Percentiles rank a stretch among this genome's conserved stretches.
phyloP scores from a whole-genome alignment of 2,797 vertebrate species.

The Coregonus suidteri region DNA sequence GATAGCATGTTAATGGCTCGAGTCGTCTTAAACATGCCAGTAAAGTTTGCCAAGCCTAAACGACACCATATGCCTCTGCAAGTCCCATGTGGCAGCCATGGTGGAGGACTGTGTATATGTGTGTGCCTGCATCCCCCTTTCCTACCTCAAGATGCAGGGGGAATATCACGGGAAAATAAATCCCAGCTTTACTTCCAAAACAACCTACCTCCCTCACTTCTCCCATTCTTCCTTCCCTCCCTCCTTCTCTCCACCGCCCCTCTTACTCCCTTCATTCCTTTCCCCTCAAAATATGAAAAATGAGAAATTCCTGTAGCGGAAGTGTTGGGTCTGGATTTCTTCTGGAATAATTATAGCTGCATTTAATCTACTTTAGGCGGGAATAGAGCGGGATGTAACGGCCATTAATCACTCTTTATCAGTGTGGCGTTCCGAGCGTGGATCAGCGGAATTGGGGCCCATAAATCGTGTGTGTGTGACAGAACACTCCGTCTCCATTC shows the following conservation, averaged over 20 bases:
- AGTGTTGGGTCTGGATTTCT: slow-evolving; percentile 60
- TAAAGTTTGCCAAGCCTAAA: slow-evolving; percentile 69
- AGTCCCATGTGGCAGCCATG: slow-evolving; percentile 30
- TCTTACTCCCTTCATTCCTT: slow-evolving; percentile 20
- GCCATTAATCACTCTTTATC: slow-evolving; percentile 81
- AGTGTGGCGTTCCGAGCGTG: slow-evolving; percentile 73
- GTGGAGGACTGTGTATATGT: not conserved
- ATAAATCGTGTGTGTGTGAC: slow-evolving; percentile 76
- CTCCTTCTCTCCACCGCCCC: slow-evolving; percentile 9
- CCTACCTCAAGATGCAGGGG: not conserved
- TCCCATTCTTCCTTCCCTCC: not conserved
- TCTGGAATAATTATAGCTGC: slow-evolving; percentile 74
- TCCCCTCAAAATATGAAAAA: slow-evolving; percentile 40
- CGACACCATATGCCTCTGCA: slow-evolving; percentile 61
- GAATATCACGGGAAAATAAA: slow-evolving; percentile 16
- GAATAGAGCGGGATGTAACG: slow-evolving; percentile 72
- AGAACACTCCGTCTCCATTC: slow-evolving; percentile 78
- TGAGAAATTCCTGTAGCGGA: slow-evolving; percentile 36
- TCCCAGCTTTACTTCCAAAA: slow-evolving; percentile 1
- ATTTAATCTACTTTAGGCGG: slow-evolving; percentile 74
- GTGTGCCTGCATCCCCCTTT: not conserved
- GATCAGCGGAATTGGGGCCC: slow-evolving; percentile 76
- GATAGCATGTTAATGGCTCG: slow-evolving; percentile 63
- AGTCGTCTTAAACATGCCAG: slow-evolving; percentile 60
- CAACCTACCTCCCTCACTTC: not conserved